Percentiles rank a stretch among this genome's conserved stretches.
phyloP scores from a whole-genome alignment of 1,140 invertebrate genomes.

The Pomacea maculata region DNA sequence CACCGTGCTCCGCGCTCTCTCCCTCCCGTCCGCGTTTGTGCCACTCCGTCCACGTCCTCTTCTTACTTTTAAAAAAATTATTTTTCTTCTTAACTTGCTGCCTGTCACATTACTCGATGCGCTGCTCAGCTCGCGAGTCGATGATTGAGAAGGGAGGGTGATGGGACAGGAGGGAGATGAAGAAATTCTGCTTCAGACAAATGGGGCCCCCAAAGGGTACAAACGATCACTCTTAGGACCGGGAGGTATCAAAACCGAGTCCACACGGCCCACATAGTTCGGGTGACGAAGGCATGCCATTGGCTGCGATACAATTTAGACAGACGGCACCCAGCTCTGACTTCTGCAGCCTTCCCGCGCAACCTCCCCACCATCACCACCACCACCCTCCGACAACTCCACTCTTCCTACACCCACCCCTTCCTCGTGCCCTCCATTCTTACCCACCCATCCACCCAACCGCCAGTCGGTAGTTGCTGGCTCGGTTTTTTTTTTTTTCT shows the following conservation, averaged over 20 bases:
- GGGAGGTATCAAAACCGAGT: neutral
- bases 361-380: neutral
- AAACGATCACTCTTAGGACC: neutral
- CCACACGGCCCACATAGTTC: neutral
- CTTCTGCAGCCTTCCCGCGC: neutral
- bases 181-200: neutral
- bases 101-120: neutral
- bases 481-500: neutral
- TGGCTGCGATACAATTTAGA: conserved; percentile 12
- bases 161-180: neutral
- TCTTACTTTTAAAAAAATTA: neutral
- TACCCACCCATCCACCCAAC: neutral
- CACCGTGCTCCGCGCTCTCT: neutral
- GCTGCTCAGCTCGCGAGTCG: neutral
- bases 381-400: neutral
- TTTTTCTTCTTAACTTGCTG: neutral
- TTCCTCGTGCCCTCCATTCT: neutral
- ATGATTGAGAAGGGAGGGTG: neutral
- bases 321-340: neutral
- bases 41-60: conserved; percentile 1
- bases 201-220: neutral
- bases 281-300: neutral
- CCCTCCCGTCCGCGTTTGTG: neutral
- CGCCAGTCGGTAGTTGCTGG: neutral
- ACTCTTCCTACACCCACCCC: too few relatives aligned